phyloP scores from a whole-genome alignment of 2,888 invertebrate genomes.

The Boloria euphrosyne region DNA sequence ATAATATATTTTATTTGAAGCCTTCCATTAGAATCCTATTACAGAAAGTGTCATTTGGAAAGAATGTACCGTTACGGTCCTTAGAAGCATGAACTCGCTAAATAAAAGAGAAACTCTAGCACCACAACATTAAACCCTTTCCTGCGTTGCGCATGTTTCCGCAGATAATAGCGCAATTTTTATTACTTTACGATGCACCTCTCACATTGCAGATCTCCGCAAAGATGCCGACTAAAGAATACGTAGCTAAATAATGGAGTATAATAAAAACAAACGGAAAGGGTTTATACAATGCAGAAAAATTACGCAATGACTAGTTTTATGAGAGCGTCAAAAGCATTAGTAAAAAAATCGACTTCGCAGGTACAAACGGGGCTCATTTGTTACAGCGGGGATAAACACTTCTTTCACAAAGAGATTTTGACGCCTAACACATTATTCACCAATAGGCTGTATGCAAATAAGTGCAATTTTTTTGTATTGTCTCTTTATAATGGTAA shows the following conservation, averaged over 20 bases:
- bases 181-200: constrained; percentile 72
- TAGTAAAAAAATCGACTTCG: constrained; percentile 64
- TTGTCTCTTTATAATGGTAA: constrained; percentile 51
- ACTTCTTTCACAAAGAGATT: constrained; percentile 36
- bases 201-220: constrained; percentile 72
- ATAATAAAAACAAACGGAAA: constrained; percentile 81
- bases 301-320: constrained; percentile 78
- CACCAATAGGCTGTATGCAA: constrained; percentile 68
- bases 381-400: constrained; percentile 49
- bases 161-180: constrained; percentile 77
- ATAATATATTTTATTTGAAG: constrained; percentile 47
- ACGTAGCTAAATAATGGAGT: constrained; percentile 64
- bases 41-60: constrained; percentile 60
- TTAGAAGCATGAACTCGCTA: constrained; percentile 48
- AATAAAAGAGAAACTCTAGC: constrained; percentile 68
- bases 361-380: constrained; percentile 71
- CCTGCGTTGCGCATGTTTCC: constrained; percentile 61
- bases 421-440: constrained; percentile 36
- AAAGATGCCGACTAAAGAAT: constrained; percentile 69
- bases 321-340: constrained; percentile 57
- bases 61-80: constrained; percentile 69
- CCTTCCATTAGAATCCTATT: constrained; percentile 57
- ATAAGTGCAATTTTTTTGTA: constrained; percentile 61
- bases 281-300: constrained; percentile 80
- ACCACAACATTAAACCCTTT: constrained; percentile 73